Evolutionary conservation across 1,140 invertebrate genomes (phyloP).

Genomic region (Chlorops oryzae): DNA sequence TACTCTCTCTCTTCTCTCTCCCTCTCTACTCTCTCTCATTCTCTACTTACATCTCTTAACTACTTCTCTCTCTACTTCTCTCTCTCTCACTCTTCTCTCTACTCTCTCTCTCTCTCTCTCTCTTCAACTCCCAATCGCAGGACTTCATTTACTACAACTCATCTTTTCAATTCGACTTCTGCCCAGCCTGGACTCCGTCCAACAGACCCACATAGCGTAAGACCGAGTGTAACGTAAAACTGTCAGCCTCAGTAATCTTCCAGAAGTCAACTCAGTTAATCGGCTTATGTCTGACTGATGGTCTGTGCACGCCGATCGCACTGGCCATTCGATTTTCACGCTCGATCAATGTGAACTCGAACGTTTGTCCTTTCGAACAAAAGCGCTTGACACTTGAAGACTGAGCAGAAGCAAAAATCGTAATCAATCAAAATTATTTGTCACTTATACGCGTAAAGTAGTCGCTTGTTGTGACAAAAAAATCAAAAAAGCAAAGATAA

Average conservation of each 20-base stretch:
- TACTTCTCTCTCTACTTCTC: too few species aligned
- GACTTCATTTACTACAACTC: too few species aligned
- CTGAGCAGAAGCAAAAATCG: not conserved
- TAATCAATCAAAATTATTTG: slow-evolving; percentile 17
- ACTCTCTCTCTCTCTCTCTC: too few species aligned
- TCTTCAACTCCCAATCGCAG: too few species aligned
- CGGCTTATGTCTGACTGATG: not conserved
- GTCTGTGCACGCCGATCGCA: not conserved
- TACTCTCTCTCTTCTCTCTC: too few species aligned
- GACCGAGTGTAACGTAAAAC: too few species aligned
- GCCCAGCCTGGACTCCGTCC: too few species aligned
- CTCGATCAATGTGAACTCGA: not conserved
- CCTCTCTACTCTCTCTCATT: too few species aligned
- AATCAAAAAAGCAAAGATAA: slow-evolving; percentile 8
- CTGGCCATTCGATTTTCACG: not conserved
- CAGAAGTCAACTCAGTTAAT: slow-evolving; percentile 8
- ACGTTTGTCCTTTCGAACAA: not conserved
- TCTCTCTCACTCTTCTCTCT: too few species aligned
- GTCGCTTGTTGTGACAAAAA: slow-evolving; percentile 15
- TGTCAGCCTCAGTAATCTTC: not conserved
- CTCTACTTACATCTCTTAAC: too few species aligned
- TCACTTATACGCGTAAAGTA: slow-evolving; percentile 12
- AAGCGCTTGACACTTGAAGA: not conserved
- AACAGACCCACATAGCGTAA: too few species aligned
- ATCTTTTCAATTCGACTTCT: too few species aligned